phyloP scores from a whole-genome alignment of 30 jellyfish, hydroid and myxozoan species.

The Chrysaora quinquecirrha region DNA sequence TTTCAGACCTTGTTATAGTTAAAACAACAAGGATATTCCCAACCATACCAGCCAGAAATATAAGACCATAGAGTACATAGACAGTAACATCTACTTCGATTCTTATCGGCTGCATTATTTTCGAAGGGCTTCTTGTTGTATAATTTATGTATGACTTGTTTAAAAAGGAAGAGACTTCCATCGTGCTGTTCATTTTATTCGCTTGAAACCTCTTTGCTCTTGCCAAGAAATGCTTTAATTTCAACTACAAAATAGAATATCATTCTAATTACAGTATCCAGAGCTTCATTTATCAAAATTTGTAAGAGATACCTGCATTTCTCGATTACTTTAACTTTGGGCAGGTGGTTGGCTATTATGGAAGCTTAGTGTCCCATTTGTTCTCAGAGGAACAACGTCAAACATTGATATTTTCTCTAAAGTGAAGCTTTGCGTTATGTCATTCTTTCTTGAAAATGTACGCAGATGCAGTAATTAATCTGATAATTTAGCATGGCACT shows the following conservation, averaged over 20 bases:
- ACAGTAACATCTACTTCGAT: slow-evolving; percentile 13
- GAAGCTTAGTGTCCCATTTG: no score
- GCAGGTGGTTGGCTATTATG: no score
- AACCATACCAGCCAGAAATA: slow-evolving; percentile 72
- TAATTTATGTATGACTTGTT: neutral
- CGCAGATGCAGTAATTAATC: no score
- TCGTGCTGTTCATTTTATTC: neutral
- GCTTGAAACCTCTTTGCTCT: neutral
- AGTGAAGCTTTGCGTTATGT: no score
- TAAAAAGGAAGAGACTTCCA: neutral
- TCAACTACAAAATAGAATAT: neutral
- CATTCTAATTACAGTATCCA: no score
- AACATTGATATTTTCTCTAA: no score
- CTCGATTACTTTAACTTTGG: no score
- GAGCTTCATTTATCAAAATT: no score
- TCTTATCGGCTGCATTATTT: neutral
- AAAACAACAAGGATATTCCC: slow-evolving; percentile 82
- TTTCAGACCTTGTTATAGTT: slow-evolving; percentile 51
- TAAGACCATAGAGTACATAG: slow-evolving; percentile 25
- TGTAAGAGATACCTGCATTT: no score
- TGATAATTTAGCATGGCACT: no score
- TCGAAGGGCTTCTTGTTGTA: neutral
- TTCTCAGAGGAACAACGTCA: no score
- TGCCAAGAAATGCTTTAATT: neutral
- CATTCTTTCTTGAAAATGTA: no score